Percentiles rank a stretch among this genome's conserved stretches.
Conservation (phyloP, 1,140 invertebrate genomes). For the Drosophila kanapiae region DNA sequence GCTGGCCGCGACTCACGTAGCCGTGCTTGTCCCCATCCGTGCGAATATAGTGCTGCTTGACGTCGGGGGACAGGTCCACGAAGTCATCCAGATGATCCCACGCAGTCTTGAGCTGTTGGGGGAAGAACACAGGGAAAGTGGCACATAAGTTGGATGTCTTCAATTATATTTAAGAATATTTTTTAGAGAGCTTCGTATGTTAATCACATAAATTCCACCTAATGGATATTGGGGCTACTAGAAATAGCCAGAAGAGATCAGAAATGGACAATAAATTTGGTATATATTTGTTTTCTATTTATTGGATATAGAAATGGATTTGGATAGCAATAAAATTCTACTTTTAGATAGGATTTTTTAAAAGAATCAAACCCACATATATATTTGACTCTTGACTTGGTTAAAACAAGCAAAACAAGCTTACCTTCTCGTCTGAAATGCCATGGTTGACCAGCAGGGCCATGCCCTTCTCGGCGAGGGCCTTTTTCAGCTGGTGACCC, state of each 20-base stretch:
- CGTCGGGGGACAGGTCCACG: constrained; percentile 88
- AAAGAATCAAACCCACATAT: background rate
- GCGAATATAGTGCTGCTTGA: constrained; percentile 87
- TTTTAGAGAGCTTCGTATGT: background rate
- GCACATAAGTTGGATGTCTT: background rate
- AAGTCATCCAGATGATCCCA: constrained; percentile 89
- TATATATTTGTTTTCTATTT: background rate
- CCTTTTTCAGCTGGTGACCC: constrained; percentile 89
- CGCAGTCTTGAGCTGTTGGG: constrained; percentile 87
- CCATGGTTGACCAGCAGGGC: constrained; percentile 91
- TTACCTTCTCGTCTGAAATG: constrained; percentile 90
- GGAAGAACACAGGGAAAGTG: constrained; percentile 18
- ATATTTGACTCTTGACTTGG: background rate
- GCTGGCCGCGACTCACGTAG: constrained; percentile 87
- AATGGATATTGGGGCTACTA: background rate
- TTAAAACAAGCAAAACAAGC: background rate
- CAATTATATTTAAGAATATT: constrained; percentile 31
- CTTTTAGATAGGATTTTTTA: no score
- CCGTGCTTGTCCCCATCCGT: constrained; percentile 88
- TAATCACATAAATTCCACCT: background rate
- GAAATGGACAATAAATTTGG: background rate
- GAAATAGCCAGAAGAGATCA: background rate
- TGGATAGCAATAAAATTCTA: background rate
- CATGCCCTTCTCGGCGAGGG: constrained; percentile 89
- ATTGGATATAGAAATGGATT: background rate